Evolutionary conservation across 2,888 invertebrate genomes (phyloP), one percentile per base, ranked within the genome.

Genomic region (Acronicta aceris): DNA sequence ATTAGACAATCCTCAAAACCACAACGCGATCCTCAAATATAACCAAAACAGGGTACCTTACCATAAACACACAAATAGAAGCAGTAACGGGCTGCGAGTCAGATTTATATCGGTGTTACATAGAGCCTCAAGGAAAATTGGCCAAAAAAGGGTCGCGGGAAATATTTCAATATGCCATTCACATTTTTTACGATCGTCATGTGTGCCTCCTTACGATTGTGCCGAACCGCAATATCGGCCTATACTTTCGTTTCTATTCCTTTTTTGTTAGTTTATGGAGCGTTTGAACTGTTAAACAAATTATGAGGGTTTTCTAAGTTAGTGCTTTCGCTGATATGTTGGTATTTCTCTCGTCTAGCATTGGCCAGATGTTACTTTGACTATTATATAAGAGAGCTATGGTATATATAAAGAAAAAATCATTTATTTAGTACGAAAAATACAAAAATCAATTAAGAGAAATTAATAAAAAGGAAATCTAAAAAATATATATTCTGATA

Each of bases 111-210:
- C 84, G 79, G 79, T 81, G 87, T 88, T 87, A 89, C 87, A 85
- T 79, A 76, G 85, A 85, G 81, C 83, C 83, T 82, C 81, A 83
- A 88, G 84, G 89, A 91, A 89, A 89, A 92, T 89, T 89, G 89
- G 84, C 79, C 85, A 81, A 79, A 79, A 89, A 90, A 90, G 90
- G 91, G 92, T 91, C 91, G 86, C 86, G 87, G 81, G 85, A 88
- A 92, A 93, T 92, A 92, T 93, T 93, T 92, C 92, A 92, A 93
- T 92, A 93, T 91, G 90, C 92, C 89, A 90, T 92, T 91, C 90
- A 85, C 89, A 90, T 92, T 92, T 91, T 91, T 91, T 92, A 93
- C 90, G 92, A 91, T 87, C 89, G 87, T 87, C 89, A 88, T 91
- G 89, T 89, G 91, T 85, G 89, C 82, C 83, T 85, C 88, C 87